A percentile compares a stretch with the other conserved stretches of the same genome.
Evolutionary conservation across 2,888 invertebrate genomes (phyloP).

Genomic region (Apomyelois bistriatella): DNA sequence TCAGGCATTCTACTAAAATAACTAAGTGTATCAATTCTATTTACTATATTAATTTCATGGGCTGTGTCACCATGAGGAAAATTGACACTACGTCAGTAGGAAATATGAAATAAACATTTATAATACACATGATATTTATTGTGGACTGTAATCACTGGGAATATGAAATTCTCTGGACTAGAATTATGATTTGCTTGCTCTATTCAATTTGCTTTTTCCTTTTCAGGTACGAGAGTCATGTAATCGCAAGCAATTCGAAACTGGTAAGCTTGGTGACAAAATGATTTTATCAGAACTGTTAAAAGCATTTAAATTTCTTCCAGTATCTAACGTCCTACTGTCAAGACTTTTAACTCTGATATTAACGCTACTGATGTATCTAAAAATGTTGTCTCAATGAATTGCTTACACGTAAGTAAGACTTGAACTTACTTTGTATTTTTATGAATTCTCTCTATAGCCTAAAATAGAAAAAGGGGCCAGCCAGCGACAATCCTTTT

Average conservation of each 20-base stretch:
- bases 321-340: no score
- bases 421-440: neutral
- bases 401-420: no score
- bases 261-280: neutral
- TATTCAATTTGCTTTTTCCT: neutral
- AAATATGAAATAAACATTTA: no score
- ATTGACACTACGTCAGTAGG: neutral
- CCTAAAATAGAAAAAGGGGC: neutral
- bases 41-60: no score
- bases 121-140: neutral
- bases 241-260: constrained; percentile 9
- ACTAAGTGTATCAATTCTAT: no score
- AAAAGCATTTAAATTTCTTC: neutral
- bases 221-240: constrained; percentile 16
- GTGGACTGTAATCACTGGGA: neutral
- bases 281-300: neutral
- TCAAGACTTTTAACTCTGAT: no score
- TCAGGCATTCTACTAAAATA: no score
- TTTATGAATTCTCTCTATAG: neutral
- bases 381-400: neutral
- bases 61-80: neutral
- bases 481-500: constrained; percentile 4
- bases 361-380: no score
- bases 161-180: neutral
- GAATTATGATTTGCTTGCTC: neutral